A percentile compares a stretch with the other conserved stretches of the same genome.
These are phyloP conservation scores for Tetranychus piercei DNA, from an alignment of 2,888 invertebrate genomes.

Conservation along the genomic window DNA sequence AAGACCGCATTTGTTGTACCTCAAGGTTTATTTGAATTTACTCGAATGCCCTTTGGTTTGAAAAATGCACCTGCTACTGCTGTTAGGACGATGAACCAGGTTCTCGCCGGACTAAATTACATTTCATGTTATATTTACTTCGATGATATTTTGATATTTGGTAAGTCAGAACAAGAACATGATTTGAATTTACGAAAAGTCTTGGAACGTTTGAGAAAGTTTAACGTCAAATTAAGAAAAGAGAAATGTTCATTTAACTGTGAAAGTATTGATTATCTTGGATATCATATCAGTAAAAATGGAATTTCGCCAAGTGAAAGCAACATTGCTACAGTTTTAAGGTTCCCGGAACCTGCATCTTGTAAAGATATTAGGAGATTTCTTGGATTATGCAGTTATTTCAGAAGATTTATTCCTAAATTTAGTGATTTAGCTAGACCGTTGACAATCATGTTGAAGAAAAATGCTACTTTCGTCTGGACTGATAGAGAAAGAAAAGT, in stretches of 20 bases:
- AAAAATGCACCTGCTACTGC: background rate
- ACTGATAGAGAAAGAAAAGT: background rate
- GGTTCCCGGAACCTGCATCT: too few species aligned
- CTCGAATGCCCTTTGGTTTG: background rate
- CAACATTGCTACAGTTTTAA: too few species aligned
- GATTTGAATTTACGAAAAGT: background rate
- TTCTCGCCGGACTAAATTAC: background rate
- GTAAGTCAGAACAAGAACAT: background rate
- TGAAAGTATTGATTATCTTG: too few species aligned
- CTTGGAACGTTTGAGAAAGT: background rate
- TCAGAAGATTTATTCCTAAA: too few species aligned
- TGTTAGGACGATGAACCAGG: background rate
- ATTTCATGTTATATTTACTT: too few species aligned
- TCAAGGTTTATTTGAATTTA: background rate
- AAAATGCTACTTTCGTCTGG: background rate
- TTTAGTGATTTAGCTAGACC: constrained; percentile 12
- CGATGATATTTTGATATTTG: background rate
- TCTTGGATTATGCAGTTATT: too few species aligned
- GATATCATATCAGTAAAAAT: too few species aligned
- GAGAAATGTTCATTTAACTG: constrained; percentile 8
- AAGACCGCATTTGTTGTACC: background rate
- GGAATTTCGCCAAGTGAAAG: too few species aligned
- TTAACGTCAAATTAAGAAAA: constrained; percentile 5
- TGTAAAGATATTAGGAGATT: too few species aligned
- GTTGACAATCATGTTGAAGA: background rate